These are phyloP conservation scores for Pipistrellus pygmaeus DNA, from an alignment of 2,797 vertebrate genomes.

Conservation along the genomic window DNA sequence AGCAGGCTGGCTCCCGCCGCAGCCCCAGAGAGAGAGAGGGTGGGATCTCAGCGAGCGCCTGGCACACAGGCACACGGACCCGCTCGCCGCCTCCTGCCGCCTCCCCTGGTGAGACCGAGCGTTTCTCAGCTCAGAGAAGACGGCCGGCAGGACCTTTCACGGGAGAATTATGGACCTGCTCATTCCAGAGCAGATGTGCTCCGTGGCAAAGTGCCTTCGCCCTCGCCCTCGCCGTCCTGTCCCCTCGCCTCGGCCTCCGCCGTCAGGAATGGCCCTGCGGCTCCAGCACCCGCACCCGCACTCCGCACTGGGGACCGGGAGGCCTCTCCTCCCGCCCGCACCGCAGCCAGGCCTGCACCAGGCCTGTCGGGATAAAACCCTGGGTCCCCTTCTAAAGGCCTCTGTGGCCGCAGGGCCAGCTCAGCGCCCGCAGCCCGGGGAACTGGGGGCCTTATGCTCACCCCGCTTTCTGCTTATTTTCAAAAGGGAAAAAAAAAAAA, in stretches of 20 bases:
- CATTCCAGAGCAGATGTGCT: constrained; percentile 85
- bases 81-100: constrained; percentile 67
- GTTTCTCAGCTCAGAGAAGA: constrained; percentile 79
- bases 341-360: constrained; percentile 4
- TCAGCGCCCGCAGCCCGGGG: constrained; percentile 35
- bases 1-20: constrained; percentile 15
- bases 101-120: constrained; percentile 65
- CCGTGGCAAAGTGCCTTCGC: constrained; percentile 84
- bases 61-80: constrained; percentile 69
- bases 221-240: constrained; percentile 48
- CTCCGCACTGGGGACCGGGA: neutral
- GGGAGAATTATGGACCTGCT: constrained; percentile 81
- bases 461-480: constrained; percentile 65
- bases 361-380: neutral
- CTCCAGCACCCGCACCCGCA: neutral
- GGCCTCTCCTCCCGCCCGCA: constrained; percentile 5
- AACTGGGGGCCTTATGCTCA: constrained; percentile 70
- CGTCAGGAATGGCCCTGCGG: constrained; percentile 26
- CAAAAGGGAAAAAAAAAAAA: constrained; percentile 67
- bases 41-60: constrained; percentile 62
- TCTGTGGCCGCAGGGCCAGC: constrained; percentile 67
- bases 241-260: constrained; percentile 16
- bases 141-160: constrained; percentile 81
- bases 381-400: constrained; percentile 9
- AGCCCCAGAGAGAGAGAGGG: constrained; percentile 54